Percentiles rank a stretch among this genome's conserved stretches.
Conservation (phyloP, 1,140 invertebrate genomes). For the Leptinotarsa undecemlineata region DNA sequence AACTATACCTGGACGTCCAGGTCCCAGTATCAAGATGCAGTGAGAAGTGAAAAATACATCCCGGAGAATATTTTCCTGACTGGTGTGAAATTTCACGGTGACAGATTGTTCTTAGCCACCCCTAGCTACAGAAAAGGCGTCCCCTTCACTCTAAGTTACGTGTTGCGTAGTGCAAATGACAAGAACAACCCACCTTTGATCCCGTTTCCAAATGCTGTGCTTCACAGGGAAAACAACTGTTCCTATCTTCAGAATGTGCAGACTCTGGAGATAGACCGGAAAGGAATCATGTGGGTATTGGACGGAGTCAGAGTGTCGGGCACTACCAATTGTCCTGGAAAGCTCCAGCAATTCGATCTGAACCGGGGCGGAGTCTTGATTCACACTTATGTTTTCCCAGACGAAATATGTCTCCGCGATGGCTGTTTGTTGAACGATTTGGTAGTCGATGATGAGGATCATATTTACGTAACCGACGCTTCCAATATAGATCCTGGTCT, state of each 20-base stretch:
- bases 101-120: conserved; percentile 10
- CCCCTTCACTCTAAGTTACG: conserved; percentile 7
- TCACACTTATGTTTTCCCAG: conserved; percentile 61
- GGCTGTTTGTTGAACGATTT: conserved; percentile 68
- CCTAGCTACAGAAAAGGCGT: conserved; percentile 11
- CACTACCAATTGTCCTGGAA: conserved; percentile 62
- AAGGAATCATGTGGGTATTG: conserved; percentile 71
- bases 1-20: conserved; percentile 17
- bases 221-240: not conserved
- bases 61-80: conserved; percentile 13
- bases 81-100: conserved; percentile 5
- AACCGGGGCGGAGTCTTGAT: conserved; percentile 62
- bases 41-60: conserved; percentile 11
- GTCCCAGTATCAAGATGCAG: not conserved
- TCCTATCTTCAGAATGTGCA: not conserved
- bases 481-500: conserved; percentile 67
- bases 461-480: conserved; percentile 71
- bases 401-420: conserved; percentile 57
- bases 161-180: not conserved
- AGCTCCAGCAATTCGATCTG: conserved; percentile 69
- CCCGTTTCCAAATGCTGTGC: not conserved
- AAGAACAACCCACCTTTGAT: not conserved
- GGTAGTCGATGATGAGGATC: conserved; percentile 59
- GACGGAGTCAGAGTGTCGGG: conserved; percentile 65
- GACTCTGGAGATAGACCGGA: not conserved